Evolutionary conservation across 2,113 vertebrate species (phyloP).

Genomic region (Eulemur macaco): DNA sequence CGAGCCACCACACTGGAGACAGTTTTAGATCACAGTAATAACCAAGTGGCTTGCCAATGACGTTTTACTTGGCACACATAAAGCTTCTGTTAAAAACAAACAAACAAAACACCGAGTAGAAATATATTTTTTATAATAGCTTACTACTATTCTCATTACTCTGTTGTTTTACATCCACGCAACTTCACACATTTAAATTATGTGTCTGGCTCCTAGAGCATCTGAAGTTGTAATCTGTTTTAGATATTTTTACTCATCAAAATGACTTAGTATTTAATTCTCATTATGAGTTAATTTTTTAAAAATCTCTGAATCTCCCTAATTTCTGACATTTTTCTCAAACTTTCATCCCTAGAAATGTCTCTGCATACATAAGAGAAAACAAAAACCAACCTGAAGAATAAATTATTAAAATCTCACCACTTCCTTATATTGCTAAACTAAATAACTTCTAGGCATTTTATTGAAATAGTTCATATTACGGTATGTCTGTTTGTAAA

Average conservation of each 20-base stretch:
- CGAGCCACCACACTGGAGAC: too few species aligned
- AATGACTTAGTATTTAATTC: not conserved
- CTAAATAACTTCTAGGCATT: not conserved
- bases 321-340: not conserved
- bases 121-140: not conserved
- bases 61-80: not conserved
- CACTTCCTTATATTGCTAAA: not conserved
- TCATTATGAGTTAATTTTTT: not conserved
- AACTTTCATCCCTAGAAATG: not conserved
- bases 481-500: not conserved
- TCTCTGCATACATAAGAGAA: not conserved
- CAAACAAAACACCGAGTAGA: not conserved
- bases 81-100: slow-evolving; percentile 12
- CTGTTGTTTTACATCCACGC: not conserved
- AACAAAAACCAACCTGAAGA: not conserved
- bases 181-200: not conserved
- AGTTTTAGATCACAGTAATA: not conserved
- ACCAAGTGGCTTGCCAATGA: not conserved
- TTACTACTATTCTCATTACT: not conserved
- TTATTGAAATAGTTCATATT: not conserved
- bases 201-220: not conserved
- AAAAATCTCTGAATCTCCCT: not conserved
- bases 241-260: not conserved
- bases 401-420: not conserved
- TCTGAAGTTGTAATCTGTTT: not conserved